Evolutionary conservation across 2,888 invertebrate genomes (phyloP).

Genomic region (Epirrhoe alternata): DNA sequence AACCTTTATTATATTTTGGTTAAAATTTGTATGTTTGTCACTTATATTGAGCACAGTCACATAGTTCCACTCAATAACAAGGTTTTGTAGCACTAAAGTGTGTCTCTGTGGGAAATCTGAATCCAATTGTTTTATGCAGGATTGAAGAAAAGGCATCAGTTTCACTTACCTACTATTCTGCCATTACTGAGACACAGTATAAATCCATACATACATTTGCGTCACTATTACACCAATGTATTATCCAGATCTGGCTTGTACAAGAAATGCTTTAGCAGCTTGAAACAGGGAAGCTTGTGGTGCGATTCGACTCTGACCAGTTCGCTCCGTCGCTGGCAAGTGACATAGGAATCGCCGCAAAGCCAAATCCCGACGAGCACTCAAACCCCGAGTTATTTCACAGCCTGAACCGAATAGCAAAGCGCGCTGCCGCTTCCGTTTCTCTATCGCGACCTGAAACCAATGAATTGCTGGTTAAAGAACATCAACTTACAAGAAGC

Average conservation of each 20-base stretch:
- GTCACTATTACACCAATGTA: conserved; percentile 1
- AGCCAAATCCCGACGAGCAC: conserved; percentile 91
- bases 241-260: conserved; percentile 78
- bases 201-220: background rate
- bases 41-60: conserved; percentile 25
- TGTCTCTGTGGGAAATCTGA: conserved; percentile 13
- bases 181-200: conserved; percentile 1
- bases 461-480: conserved; percentile 10
- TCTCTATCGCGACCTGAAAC: conserved; percentile 86
- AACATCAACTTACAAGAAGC: background rate
- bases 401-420: conserved; percentile 90
- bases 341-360: conserved; percentile 89
- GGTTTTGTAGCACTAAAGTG: conserved; percentile 22
- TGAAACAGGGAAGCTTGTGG: conserved; percentile 82
- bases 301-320: conserved; percentile 75
- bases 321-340: conserved; percentile 87
- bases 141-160: conserved; percentile 10
- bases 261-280: conserved; percentile 81
- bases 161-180: conserved; percentile 21
- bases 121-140: background rate
- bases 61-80: conserved; percentile 30
- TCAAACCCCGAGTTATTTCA: conserved; percentile 90
- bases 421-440: conserved; percentile 85
- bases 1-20: conserved; percentile 13
- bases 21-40: conserved; percentile 19